These are phyloP conservation scores for Ascidia mentula DNA, from an alignment of 23 tunicate genomes.

Conservation along the genomic window DNA sequence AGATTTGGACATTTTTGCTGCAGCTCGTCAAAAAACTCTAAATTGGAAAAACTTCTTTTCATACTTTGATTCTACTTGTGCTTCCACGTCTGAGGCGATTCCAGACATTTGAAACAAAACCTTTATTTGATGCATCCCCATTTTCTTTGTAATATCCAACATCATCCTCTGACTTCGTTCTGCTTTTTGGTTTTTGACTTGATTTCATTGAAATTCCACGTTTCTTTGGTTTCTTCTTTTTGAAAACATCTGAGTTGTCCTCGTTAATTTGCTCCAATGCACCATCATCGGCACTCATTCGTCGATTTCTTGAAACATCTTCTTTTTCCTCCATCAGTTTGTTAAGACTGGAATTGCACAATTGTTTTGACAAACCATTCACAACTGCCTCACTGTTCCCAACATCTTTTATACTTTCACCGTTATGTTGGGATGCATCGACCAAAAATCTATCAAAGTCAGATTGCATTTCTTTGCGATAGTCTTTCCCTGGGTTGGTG, in stretches of 20 bases:
- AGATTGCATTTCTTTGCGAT: background rate
- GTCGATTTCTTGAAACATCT: background rate
- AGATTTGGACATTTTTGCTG: too few relatives aligned
- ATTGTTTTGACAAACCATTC: background rate
- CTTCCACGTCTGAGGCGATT: conserved; percentile 53
- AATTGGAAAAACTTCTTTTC: background rate
- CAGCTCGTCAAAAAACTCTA: background rate
- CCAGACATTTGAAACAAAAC: conserved; percentile 29
- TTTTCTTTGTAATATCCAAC: background rate
- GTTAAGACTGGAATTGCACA: background rate
- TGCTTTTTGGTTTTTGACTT: background rate
- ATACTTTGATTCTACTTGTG: conserved; percentile 16
- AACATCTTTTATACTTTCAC: background rate
- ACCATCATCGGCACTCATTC: conserved; percentile 57
- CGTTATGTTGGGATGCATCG: background rate
- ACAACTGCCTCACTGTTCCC: background rate
- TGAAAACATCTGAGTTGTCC: background rate
- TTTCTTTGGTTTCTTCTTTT: conserved; percentile 15
- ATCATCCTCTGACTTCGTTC: conserved; percentile 1
- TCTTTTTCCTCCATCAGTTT: background rate
- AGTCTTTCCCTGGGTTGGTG: background rate
- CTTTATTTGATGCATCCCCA: conserved; percentile 27
- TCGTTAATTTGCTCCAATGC: conserved; percentile 1
- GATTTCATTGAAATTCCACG: background rate
- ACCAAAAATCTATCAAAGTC: background rate